Evolutionary conservation across 1,140 invertebrate genomes (phyloP), one percentile per base, ranked within the genome.

Genomic region (Mylabris phalerata): DNA sequence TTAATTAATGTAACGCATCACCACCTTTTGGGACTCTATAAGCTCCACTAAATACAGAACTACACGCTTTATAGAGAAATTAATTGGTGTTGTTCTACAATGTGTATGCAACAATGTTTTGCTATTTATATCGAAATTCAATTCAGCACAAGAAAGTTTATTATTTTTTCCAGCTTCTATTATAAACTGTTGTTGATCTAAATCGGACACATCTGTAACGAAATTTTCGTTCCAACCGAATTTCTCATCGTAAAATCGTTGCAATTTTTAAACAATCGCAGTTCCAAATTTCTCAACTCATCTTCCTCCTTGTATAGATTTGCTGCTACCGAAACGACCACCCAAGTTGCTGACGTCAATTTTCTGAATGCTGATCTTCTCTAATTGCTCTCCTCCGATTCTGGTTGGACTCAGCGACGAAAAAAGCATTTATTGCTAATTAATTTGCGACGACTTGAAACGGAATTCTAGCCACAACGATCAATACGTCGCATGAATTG

Each of bases 391-490:
- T 27, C 3, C 54, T 52, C 41, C 48, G 3, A 60, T 43, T 49
- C 54, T 56, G 42, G 56, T 59, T 60, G 40, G 42, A 50, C 39
- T 39, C 54, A 9, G 27, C 57, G 60, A 32, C 7, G 2, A 32
- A 57, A 63, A 63, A 63, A 19, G 19, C 19, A 63, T 63, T 63
- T 63, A 63, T 60, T 63, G 54, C 61, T 50, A 63, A 60, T 63
- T 63, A 63, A 60, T 63, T 59, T 49, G 39, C 3, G 41, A 0
- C 6, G 5, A 32, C 32, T 32, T 32, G 32, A 32, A 32, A 32
- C 7, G 4, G 32, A 5, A 32, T 32, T 4, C 19, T 19, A 19
- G 1, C 19, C 19, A 19, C 19, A 19, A 19, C 19, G 19, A 19
- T 19, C 19, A 19, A 19, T 19, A 19, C 19, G 19, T 2, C 1